These are phyloP conservation scores for Pantherophis guttatus DNA, from an alignment of 2,113 vertebrate species.

Conservation along the genomic window DNA sequence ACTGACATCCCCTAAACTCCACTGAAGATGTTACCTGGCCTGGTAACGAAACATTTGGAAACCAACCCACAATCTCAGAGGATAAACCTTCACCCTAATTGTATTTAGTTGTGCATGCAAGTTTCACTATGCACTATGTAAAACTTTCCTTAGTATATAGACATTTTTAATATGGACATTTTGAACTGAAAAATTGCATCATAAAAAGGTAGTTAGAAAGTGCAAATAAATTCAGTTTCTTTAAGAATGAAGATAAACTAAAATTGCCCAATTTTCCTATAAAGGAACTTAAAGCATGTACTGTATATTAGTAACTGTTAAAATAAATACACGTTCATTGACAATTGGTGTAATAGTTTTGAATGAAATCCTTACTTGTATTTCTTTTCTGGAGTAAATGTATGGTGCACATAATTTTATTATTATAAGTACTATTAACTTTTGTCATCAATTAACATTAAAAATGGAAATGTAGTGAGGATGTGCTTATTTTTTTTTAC, in stretches of 20 bases:
- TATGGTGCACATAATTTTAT: background rate
- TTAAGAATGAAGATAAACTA: background rate
- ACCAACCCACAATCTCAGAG: too few species aligned
- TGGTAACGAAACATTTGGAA: too few species aligned
- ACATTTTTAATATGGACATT: background rate
- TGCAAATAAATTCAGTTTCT: background rate
- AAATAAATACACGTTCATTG: background rate
- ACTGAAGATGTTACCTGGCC: too few species aligned
- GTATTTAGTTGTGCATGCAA: background rate
- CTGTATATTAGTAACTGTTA: background rate
- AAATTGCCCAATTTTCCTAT: background rate
- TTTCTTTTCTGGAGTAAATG: background rate
- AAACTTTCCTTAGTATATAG: background rate
- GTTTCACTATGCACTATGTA: background rate
- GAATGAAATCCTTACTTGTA: background rate
- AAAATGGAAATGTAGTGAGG: background rate
- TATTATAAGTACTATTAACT: background rate
- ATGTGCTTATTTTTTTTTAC: background rate
- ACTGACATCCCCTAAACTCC: too few species aligned
- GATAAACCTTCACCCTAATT: too few species aligned
- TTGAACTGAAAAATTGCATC: background rate
- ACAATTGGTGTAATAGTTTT: background rate
- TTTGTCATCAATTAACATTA: background rate
- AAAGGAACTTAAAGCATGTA: background rate
- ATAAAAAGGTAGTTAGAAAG: background rate